Evolutionary conservation across 2,888 invertebrate species (phyloP), one percentile per base, ranked within the genome.

Genomic region (Apantesis nais): DNA sequence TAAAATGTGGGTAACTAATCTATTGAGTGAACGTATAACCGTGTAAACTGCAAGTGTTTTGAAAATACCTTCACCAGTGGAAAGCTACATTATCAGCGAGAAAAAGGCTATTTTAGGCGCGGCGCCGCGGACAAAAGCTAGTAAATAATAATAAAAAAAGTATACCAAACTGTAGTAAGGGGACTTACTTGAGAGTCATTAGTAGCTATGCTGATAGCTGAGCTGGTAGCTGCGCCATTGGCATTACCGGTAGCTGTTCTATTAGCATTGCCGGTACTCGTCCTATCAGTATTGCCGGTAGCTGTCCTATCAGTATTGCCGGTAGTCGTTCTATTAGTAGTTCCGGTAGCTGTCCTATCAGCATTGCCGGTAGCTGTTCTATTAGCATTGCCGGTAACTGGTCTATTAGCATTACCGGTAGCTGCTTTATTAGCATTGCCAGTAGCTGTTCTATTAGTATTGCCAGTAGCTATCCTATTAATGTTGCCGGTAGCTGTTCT

Each of bases 341-440:
- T 52, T 9, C 84, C 83, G 63, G 80, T 83, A 16, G 74, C 77
- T 7, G 68, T 69, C 34, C 70, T 76, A 25, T 75, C 73, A 14
- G 76, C 48, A 41, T 78, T 81, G 58, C 75, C n/a, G n/a, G n/a
- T n/a, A n/a, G n/a, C n/a, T n/a, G n/a, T n/a, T n/a, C n/a, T n/a
- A n/a, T n/a, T n/a, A n/a, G n/a, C n/a, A n/a, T n/a, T n/a, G n/a
- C 1, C 2, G 16, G 2, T 16, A 44, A 5, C 8, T 48, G 48
- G 22, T 8, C 48, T 48, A 9, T 8, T 52, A 52, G 22, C 48
- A 11, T 11, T 52, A n/a, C 9, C 8, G 22, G 48, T 22, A 52
- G 48, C 9, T 52, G n/a, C 2, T 2, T 0, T n/a, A 11, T 22
- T n/a, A 9, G 8, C 22, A 2, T 9, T 52, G n/a, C 8, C 9